Percentiles rank a stretch among this genome's conserved stretches.
phyloP scores from a whole-genome alignment of 2,797 vertebrate species.

The Notamacropus eugenii region DNA sequence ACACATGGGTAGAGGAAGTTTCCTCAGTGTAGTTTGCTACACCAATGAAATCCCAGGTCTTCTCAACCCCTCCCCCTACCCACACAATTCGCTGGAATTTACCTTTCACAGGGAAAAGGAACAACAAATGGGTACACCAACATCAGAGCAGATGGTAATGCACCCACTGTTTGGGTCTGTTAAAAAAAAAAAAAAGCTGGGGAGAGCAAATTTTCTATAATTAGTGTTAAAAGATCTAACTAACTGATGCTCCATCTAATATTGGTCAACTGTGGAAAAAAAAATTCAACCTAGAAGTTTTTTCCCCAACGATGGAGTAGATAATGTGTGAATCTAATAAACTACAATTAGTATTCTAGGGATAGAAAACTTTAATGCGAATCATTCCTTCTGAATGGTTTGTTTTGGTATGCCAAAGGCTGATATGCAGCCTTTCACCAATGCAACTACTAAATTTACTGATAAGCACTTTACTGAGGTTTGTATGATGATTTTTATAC shows the following conservation, averaged over 20 bases:
- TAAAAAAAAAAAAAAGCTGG: constrained; percentile 15
- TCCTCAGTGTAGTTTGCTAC: not conserved
- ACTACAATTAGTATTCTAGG: constrained; percentile 10
- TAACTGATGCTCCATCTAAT: constrained; percentile 24
- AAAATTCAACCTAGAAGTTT: not conserved
- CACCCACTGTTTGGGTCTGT: not conserved
- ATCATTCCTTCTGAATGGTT: not conserved
- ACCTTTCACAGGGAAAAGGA: not conserved
- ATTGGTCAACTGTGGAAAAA: constrained; percentile 17
- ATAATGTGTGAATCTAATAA: constrained; percentile 46
- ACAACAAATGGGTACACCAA: not conserved
- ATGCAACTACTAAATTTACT: not conserved
- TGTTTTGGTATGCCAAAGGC: not conserved
- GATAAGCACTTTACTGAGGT: constrained; percentile 20
- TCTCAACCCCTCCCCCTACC: not conserved
- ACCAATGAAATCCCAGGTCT: not conserved
- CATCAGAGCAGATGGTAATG: not conserved
- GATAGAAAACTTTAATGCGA: constrained; percentile 31
- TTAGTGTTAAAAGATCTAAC: constrained; percentile 22
- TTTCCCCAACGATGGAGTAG: constrained; percentile 49
- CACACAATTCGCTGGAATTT: not conserved
- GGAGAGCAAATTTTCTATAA: not conserved
- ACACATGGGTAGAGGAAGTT: not conserved
- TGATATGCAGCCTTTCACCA: constrained; percentile 32
- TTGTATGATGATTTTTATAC: constrained; percentile 11